Base-by-base conservation (phyloP, 1,140 invertebrate species). In the Papilio helenus region DNA sequence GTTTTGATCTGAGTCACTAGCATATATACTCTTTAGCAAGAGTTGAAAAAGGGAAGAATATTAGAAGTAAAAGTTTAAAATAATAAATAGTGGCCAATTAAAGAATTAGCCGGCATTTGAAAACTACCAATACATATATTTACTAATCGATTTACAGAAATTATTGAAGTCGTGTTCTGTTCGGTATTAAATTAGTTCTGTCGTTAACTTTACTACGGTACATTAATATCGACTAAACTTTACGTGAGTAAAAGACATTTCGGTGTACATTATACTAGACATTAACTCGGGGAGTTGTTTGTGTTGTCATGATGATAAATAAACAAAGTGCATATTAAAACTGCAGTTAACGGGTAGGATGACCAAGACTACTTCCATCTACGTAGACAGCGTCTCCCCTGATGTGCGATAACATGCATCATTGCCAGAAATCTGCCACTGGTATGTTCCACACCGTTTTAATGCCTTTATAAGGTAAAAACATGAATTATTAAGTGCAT, bases 181-280 rank as follows among this genome's bases (percentile, higher is more conserved):
- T 68, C 10, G 0, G 4, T 68, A 16, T 14, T 34, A 29, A 65
- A 65, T 29, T 12, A 29, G 23, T 29, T 68, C 18, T 16, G 61
- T 68, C 23, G 12, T 68, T 14, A 16, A 61, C 23, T 61, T 61
- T 61, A 12, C 9, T 14, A 14, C 20, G 34, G 3, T 29, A 29
- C 26, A 16, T 29, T 68, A 29, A 16, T 68, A 29, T 65, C 26
- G 12, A 68, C 61, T 61, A 61, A 68, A 68, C 12, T 68, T 68
- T 68, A 16, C 61, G 61, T 68, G 23, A 29, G 61, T 68, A 68
- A 68, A 68, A 68, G 26, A 68, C 61, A 68, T 68, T 68, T 68
- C 61, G 34, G 5, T 8, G 7, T 39, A 39, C 34, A 39, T 39
- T 39, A 8, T 39, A 8, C 26, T 65, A 65, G 61, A 65, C 23